phyloP scores from a whole-genome alignment of 2,797 vertebrate genomes.

The Acipenser transmontanus region DNA sequence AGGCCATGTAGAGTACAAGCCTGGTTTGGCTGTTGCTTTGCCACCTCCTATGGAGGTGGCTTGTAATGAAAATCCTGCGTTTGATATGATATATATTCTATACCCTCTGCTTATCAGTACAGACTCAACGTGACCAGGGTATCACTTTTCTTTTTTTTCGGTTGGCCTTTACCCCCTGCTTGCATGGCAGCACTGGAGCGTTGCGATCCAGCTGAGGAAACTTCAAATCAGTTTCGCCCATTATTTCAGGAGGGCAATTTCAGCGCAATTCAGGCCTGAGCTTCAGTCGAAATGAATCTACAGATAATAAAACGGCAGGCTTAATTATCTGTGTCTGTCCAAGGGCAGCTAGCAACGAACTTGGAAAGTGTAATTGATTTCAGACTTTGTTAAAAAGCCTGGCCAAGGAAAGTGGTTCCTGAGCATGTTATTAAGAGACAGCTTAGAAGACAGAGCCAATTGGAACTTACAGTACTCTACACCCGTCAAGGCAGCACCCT shows the following conservation, averaged over 20 bases:
- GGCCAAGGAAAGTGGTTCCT: no score
- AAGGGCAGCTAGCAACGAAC: conserved; percentile 63
- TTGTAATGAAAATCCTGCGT: no score
- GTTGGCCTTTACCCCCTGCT: conserved; percentile 30
- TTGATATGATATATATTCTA: no score
- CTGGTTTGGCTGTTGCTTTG: no score
- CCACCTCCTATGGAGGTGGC: no score
- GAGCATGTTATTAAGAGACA: no score
- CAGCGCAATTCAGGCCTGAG: conserved; percentile 25
- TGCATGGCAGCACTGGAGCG: conserved; percentile 24
- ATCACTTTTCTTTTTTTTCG: conserved; percentile 20
- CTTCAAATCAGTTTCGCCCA: conserved; percentile 28
- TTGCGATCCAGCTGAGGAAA: conserved; percentile 27
- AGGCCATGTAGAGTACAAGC: no score
- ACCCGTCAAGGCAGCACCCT: no score
- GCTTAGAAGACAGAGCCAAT: no score
- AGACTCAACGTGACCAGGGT: no score
- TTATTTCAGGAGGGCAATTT: conserved; percentile 32
- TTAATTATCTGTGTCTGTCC: conserved; percentile 68
- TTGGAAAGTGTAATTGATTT: conserved; percentile 61
- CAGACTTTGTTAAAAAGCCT: conserved; percentile 28
- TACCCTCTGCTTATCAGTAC: no score
- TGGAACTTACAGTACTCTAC: no score
- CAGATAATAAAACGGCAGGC: conserved; percentile 35
- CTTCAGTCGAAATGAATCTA: conserved; percentile 26